Percentiles rank a stretch among this genome's conserved stretches.
Conservation (phyloP, 2,888 invertebrate species). For the Epirrita christyi region DNA sequence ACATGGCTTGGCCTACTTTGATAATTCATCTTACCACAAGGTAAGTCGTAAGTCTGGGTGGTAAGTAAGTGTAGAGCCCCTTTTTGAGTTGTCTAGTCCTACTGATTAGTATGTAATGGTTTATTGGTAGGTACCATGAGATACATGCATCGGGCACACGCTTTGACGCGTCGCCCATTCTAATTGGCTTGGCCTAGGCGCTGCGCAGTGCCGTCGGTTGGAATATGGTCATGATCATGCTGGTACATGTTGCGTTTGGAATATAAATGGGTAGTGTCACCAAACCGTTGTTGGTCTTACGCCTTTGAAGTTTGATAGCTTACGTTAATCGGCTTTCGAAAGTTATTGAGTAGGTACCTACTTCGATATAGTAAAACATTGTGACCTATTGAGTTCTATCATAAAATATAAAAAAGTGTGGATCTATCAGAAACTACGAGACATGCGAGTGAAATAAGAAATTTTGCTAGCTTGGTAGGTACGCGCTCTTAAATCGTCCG, state of each 20-base stretch:
- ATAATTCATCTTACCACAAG: too few species aligned
- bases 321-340: slow-evolving; percentile 1
- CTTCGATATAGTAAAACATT: neutral
- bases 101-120: neutral
- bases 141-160: slow-evolving; percentile 35
- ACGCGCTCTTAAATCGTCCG: too few species aligned
- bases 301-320: neutral
- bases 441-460: too few species aligned
- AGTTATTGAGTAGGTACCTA: neutral
- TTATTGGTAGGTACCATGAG: neutral
- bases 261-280: slow-evolving; percentile 23
- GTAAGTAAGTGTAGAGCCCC: too few species aligned
- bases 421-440: too few species aligned
- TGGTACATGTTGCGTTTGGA: slow-evolving; percentile 11
- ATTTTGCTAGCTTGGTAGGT: too few species aligned
- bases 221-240: slow-evolving; percentile 39
- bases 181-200: slow-evolving; percentile 57
- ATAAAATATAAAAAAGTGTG: too few species aligned
- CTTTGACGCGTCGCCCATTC: slow-evolving; percentile 63
- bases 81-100: too few species aligned
- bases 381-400: neutral
- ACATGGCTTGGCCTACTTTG: too few species aligned
- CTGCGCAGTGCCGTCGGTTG: slow-evolving; percentile 46
- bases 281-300: slow-evolving; percentile 10
- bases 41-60: too few species aligned